Conservation (phyloP, 1,140 invertebrate species). For the Drosophila parvula region DNA sequence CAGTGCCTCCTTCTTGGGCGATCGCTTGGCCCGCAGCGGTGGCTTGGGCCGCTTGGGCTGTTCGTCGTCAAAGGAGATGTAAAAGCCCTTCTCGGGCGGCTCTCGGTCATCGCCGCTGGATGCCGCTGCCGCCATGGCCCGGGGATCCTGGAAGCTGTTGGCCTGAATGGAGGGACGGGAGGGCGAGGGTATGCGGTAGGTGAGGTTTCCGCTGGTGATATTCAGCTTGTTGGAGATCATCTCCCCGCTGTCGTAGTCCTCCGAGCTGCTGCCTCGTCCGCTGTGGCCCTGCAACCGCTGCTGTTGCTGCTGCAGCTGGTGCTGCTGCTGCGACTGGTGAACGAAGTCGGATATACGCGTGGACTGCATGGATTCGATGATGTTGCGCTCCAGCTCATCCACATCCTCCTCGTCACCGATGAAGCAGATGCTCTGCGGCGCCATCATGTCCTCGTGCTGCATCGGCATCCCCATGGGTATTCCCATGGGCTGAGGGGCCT, state of each 20-base stretch:
- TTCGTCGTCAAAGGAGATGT: constrained; percentile 96
- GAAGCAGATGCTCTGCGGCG: constrained; percentile 96
- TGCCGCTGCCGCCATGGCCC: constrained; percentile 37
- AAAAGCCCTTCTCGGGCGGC: constrained; percentile 94
- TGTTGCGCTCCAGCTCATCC: constrained; percentile 81
- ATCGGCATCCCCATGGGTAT: constrained; percentile 87
- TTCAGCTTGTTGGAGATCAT: constrained; percentile 86
- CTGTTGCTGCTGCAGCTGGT: constrained; percentile 58
- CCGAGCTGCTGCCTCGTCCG: constrained; percentile 72
- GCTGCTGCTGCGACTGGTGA: constrained; percentile 68
- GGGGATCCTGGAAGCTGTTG: constrained; percentile 88
- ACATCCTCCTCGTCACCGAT: constrained; percentile 88
- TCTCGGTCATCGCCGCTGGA: constrained; percentile 73
- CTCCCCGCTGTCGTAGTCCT: constrained; percentile 76
- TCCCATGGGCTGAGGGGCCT: constrained; percentile 38
- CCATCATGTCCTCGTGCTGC: constrained; percentile 84
- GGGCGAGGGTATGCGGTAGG: constrained; percentile 93
- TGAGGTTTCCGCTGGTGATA: constrained; percentile 93
- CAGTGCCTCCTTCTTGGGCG: constrained; percentile 89
- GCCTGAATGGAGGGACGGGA: constrained; percentile 88
- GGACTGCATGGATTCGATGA: constrained; percentile 79
- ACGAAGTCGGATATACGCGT: constrained; percentile 79
- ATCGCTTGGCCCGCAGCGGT: constrained; percentile 90
- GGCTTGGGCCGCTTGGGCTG: constrained; percentile 95
- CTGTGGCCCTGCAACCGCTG: constrained; percentile 53